A percentile compares a stretch with the other conserved stretches of the same genome.
Evolutionary conservation across 2,888 invertebrate species (phyloP).

Genomic region (Artemia sp.): DNA sequence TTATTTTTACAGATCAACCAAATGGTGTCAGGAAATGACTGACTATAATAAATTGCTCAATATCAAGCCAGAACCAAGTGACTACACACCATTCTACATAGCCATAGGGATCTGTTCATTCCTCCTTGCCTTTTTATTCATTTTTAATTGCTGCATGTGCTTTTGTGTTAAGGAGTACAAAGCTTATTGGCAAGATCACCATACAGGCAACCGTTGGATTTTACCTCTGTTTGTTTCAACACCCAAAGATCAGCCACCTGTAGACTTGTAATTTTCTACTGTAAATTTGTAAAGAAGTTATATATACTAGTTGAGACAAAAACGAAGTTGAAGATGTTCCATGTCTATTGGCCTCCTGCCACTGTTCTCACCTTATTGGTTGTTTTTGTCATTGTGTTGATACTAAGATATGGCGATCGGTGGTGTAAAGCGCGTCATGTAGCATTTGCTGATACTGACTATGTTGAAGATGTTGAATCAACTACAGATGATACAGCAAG

Average conservation of each 20-base stretch:
- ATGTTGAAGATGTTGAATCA: slow-evolving; percentile 1
- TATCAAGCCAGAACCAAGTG: slow-evolving; percentile 32
- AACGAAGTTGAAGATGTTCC: slow-evolving; percentile 32
- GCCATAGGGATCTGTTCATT: slow-evolving; percentile 58
- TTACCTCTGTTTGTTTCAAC: slow-evolving; percentile 21
- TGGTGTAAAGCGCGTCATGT: slow-evolving; percentile 53
- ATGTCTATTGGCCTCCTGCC: slow-evolving; percentile 58
- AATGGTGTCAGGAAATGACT: slow-evolving; percentile 8
- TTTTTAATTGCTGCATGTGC: slow-evolving; percentile 59
- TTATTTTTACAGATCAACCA: neutral
- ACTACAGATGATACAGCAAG: slow-evolving; percentile 3
- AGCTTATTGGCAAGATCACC: slow-evolving; percentile 55
- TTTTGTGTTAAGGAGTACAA: slow-evolving; percentile 56
- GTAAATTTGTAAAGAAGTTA: no score
- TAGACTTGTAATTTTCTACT: slow-evolving; percentile 19
- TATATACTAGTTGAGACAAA: neutral
- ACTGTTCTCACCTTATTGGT: slow-evolving; percentile 54
- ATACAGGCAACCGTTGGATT: slow-evolving; percentile 28
- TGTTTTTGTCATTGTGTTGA: slow-evolving; percentile 51
- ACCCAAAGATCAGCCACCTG: slow-evolving; percentile 22
- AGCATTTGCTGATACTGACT: slow-evolving; percentile 30
- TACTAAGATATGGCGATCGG: slow-evolving; percentile 54
- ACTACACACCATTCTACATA: slow-evolving; percentile 71
- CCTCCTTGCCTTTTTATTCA: slow-evolving; percentile 47
- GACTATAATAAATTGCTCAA: slow-evolving; percentile 19